Evolutionary conservation across 2,797 vertebrate species (phyloP).

Genomic region (Sebastes alutus): DNA sequence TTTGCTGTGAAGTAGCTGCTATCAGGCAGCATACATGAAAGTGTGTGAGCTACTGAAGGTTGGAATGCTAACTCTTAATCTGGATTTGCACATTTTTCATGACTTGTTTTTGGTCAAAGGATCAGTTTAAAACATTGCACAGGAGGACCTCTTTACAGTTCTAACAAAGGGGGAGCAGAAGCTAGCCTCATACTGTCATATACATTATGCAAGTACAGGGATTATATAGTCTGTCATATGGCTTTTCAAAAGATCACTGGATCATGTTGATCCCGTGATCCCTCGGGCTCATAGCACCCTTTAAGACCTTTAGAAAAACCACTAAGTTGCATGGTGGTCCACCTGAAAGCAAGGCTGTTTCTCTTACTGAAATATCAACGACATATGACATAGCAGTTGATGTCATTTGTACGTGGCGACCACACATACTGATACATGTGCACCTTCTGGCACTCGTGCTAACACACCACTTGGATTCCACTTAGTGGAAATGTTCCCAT

Average conservation of each 20-base stretch:
- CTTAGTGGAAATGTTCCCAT: background rate
- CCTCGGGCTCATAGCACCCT: constrained; percentile 13
- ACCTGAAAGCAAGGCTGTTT: constrained; percentile 5
- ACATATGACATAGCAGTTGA: background rate
- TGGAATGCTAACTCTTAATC: constrained; percentile 26
- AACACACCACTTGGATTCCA: constrained; percentile 5
- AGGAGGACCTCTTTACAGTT: background rate
- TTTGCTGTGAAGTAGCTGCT: background rate
- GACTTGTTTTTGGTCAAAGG: background rate
- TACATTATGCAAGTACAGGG: constrained; percentile 24
- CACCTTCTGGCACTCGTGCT: background rate
- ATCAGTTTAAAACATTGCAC: constrained; percentile 8
- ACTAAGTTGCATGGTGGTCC: constrained; percentile 25
- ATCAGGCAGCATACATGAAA: background rate
- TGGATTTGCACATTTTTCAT: constrained; percentile 31
- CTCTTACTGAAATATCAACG: background rate
- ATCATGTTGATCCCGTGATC: constrained; percentile 36
- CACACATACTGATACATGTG: background rate
- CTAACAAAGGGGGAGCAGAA: constrained; percentile 9
- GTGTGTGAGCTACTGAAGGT: background rate
- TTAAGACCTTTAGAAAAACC: constrained; percentile 28
- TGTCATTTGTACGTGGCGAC: background rate
- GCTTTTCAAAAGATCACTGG: constrained; percentile 15
- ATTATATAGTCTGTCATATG: constrained; percentile 24
- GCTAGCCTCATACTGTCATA: background rate